phyloP scores from a whole-genome alignment of 2,113 vertebrate species.

The Neomonachus schauinslandi region DNA sequence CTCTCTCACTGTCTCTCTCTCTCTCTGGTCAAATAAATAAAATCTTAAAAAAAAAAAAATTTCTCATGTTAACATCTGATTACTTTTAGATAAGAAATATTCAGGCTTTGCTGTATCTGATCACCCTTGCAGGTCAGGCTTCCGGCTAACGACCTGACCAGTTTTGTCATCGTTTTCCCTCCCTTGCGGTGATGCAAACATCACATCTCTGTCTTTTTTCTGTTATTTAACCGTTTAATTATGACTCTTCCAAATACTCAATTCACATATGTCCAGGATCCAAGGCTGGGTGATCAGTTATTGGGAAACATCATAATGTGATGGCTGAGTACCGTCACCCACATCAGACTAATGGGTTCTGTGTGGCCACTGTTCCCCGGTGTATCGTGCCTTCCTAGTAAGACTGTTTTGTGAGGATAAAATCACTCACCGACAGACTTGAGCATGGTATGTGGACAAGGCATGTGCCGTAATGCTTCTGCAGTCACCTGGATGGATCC shows the following conservation, averaged over 20 bases:
- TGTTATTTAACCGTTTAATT: not conserved
- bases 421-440: not conserved
- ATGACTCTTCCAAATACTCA: not conserved
- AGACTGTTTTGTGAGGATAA: not conserved
- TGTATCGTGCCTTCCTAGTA: fast-evolving
- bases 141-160: fast-evolving
- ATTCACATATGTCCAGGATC: fast-evolving
- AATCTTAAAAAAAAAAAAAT: no score
- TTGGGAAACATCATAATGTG: fast-evolving
- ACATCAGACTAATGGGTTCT: fast-evolving
- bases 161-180: not conserved
- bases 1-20: no score
- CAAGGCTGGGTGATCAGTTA: not conserved
- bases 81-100: not conserved
- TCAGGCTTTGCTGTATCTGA: fast-evolving
- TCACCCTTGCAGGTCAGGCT: not conserved
- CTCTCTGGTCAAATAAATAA: no score
- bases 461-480: fast-evolving
- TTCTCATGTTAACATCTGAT: not conserved
- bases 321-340: fast-evolving
- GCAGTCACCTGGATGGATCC: fast-evolving
- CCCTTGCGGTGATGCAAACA: not conserved
- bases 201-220: not conserved
- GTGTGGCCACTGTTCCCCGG: not conserved
- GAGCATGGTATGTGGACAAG: fast-evolving